Base-by-base conservation (phyloP, 2,888 invertebrate species). In the Stratiomys singularior region DNA sequence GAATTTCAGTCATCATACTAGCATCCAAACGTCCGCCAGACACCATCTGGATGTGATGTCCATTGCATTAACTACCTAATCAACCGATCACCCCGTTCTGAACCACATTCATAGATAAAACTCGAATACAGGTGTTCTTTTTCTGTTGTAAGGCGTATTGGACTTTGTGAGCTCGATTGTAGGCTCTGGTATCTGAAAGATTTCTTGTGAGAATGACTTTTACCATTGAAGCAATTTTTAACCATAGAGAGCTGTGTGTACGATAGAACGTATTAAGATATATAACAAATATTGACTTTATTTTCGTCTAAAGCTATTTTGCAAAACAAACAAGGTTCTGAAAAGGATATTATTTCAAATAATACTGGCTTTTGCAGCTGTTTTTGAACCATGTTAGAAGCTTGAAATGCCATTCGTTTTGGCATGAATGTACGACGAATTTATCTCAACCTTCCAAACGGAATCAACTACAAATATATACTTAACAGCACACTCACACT, bases 61-160 rank as follows among this genome's bases (percentile, higher is more conserved):
- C 56, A 56, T 15, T 23, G 56, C 27, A 72, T 25, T 18, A 15
- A 28, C 0, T 56, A 69, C 47, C 46, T 25, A 3, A n/a, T 7
- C 46, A 69, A 13, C 4, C 25, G 27, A 18, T 60, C 23, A 5
- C 52, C 46, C 44, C 71, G 1, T 47, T 23, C 37, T 37, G 60
- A 30, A 69, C 25, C 27, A 18, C 46, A 46, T 9, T 44, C 15
- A 27, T 25, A 69, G 37, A 7, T 37, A 37, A 18, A 28, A 37
- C 37, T 3, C 66, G 18, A 25, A 7, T 25, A 69, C 47, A 69
- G 69, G 69, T 69, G 69, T 69, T 46, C 25, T 44, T 46, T 69
- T 37, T 69, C 47, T 47, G 21, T 69, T 21, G n/a, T n/a, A 27
- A 21, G 47, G 5, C 23, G 46, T 46, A 69, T 1, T 44, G 25